Evolutionary conservation across 2,888 invertebrate species (phyloP).

Genomic region (Sycophila texana): DNA sequence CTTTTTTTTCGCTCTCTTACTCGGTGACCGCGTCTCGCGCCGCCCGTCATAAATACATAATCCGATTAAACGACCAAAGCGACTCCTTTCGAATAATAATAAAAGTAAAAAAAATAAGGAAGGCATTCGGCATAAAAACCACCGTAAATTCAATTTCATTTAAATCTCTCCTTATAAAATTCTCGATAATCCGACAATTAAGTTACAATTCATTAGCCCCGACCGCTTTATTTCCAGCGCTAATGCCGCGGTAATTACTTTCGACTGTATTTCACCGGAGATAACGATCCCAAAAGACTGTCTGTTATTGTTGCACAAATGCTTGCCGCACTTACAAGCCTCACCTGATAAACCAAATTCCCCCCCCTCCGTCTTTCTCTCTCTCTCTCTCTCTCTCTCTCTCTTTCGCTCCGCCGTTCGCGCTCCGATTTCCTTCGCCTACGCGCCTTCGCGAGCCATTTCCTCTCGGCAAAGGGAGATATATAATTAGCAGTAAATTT

Average conservation of each 20-base stretch:
- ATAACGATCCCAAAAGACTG: slow-evolving; percentile 46
- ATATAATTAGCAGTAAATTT: slow-evolving; percentile 60
- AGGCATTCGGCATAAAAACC: background rate
- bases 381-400: background rate
- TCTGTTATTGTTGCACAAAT: slow-evolving; percentile 44
- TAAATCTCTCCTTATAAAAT: slow-evolving; percentile 40
- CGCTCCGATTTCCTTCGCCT: slow-evolving; percentile 30
- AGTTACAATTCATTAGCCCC: slow-evolving; percentile 54
- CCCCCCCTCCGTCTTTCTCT: slow-evolving; percentile 10
- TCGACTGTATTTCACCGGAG: slow-evolving; percentile 37
- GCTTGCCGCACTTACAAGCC: slow-evolving; percentile 6
- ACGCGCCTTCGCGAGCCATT: slow-evolving; percentile 32
- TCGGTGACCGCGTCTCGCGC: background rate
- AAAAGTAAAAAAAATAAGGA: background rate
- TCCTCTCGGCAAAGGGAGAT: slow-evolving; percentile 41
- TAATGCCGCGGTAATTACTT: slow-evolving; percentile 45
- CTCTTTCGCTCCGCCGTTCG: too few relatives aligned
- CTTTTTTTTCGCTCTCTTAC: background rate
- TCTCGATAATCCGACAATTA: slow-evolving; percentile 51
- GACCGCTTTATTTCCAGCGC: slow-evolving; percentile 23
- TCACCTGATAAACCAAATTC: slow-evolving; percentile 46
- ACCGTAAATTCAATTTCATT: slow-evolving; percentile 34
- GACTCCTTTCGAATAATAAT: background rate
- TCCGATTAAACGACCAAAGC: slow-evolving; percentile 9
- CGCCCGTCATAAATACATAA: slow-evolving; percentile 19